Evolutionary conservation across 2,888 invertebrate species (phyloP), one percentile per base, ranked within the genome.

Genomic region (Caradrina kadenii): DNA sequence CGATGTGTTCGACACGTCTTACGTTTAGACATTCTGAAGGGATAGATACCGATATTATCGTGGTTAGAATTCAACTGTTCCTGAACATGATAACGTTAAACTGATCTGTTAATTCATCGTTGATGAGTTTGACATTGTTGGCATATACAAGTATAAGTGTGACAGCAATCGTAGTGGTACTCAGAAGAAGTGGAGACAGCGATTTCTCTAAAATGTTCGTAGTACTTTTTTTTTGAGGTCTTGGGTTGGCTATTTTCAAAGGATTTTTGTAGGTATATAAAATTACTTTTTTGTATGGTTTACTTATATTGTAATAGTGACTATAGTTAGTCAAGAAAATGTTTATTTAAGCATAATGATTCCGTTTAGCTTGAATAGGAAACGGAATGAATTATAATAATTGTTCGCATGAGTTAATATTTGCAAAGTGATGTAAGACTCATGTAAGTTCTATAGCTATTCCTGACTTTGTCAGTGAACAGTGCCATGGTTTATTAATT

Each of bases 401-500:
- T 22, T 56, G 56, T 56, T 35, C 35, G 7, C 35, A 35, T 7
- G 31, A 5, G 0, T 35, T 8, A 35, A 5, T 35, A 35, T 35
- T 54, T 56, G 31, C 17, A 10, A 17, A 50, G 6, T 11, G 2
- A 15, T 5, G 10, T 2, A 19, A 22, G 17, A 50, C 3, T 11
- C 1, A 15, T 5, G 10, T 2, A 19, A 22, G 17, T 50, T 45
- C 0, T 21, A 19, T 49, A 35, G 10, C 17, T 55, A 19, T 55
- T 55, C 11, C 7, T 19, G 13, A 48, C 48, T 63, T 60, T 11
- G 1, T 8, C 17, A 48, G n/a, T 22, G 35, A 45, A 56, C 7
- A 61, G 39, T 45, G 13, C n/a, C 2, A 19, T 64, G 26, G 22
- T 71, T 75, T 60, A 19, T 65, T 52, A 39, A 78, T 69, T 64